phyloP scores from a whole-genome alignment of 2,888 invertebrate genomes.

The Dynastes hyllus region DNA sequence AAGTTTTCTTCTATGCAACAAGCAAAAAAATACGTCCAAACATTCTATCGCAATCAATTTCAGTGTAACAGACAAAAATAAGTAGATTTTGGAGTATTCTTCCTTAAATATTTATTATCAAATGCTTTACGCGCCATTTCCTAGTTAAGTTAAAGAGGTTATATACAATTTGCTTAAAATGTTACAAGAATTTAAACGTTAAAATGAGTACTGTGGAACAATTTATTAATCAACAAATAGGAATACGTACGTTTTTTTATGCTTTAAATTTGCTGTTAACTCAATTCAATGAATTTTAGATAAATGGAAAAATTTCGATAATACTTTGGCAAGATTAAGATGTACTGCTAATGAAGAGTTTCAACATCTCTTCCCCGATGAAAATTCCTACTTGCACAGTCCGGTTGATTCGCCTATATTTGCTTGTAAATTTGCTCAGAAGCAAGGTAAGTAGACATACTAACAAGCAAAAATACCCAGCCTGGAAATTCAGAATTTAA shows the following conservation, averaged over 20 bases:
- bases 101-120: too few relatives aligned
- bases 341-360: conserved; percentile 79
- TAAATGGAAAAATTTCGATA: conserved; percentile 77
- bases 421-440: conserved; percentile 84
- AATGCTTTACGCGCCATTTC: conserved; percentile 14
- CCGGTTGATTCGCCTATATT: conserved; percentile 83
- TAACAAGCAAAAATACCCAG: neutral
- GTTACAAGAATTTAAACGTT: conserved; percentile 4
- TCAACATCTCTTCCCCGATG: conserved; percentile 74
- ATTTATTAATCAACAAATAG: conserved; percentile 61
- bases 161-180: neutral
- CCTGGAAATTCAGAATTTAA: too few relatives aligned
- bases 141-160: conserved; percentile 2
- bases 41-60: too few relatives aligned
- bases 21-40: too few relatives aligned
- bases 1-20: too few relatives aligned
- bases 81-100: too few relatives aligned
- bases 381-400: conserved; percentile 66
- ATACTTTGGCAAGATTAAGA: conserved; percentile 77
- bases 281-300: conserved; percentile 69
- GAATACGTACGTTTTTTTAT: conserved; percentile 58
- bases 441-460: conserved; percentile 57
- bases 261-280: conserved; percentile 22
- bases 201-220: conserved; percentile 54
- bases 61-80: too few relatives aligned